Conservation (phyloP, 1,140 invertebrate species). For the Campoletis sonorensis region DNA sequence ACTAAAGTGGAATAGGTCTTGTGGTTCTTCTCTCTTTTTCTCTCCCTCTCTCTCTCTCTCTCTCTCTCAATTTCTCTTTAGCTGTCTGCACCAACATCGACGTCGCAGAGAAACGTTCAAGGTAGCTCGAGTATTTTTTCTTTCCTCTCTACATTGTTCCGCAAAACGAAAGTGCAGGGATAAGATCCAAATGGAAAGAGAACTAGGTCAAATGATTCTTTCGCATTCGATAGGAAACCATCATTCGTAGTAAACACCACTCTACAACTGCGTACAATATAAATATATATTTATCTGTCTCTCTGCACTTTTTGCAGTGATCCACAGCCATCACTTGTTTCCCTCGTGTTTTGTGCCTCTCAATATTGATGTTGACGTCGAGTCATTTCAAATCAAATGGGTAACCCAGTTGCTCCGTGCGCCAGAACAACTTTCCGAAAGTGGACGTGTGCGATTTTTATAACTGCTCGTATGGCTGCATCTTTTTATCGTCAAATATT, state of each 20-base stretch:
- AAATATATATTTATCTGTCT: not conserved
- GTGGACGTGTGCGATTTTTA: no score
- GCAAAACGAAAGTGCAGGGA: not conserved
- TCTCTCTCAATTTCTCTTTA: slow-evolving; percentile 5
- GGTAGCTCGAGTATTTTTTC: not conserved
- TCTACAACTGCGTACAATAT: not conserved
- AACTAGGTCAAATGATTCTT: slow-evolving; percentile 9
- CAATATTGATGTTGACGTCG: not conserved
- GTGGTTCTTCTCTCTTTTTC: slow-evolving; percentile 16
- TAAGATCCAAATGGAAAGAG: slow-evolving; percentile 22
- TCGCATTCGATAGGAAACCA: slow-evolving; percentile 11
- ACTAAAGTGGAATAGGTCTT: slow-evolving; percentile 52
- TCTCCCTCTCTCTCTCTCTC: not conserved
- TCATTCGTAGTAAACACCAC: not conserved
- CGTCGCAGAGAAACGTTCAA: not conserved
- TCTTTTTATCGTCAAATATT: no score
- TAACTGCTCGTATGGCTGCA: no score
- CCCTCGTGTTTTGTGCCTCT: not conserved
- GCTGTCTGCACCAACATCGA: not conserved
- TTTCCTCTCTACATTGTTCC: not conserved
- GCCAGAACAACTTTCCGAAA: no score
- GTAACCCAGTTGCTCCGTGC: not conserved
- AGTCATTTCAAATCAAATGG: not conserved
- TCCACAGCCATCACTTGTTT: not conserved
- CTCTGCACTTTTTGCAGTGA: not conserved